Evolutionary conservation across 2,888 invertebrate species (phyloP), one percentile per base, ranked within the genome.

Genomic region (Silvanus unidentatus): DNA sequence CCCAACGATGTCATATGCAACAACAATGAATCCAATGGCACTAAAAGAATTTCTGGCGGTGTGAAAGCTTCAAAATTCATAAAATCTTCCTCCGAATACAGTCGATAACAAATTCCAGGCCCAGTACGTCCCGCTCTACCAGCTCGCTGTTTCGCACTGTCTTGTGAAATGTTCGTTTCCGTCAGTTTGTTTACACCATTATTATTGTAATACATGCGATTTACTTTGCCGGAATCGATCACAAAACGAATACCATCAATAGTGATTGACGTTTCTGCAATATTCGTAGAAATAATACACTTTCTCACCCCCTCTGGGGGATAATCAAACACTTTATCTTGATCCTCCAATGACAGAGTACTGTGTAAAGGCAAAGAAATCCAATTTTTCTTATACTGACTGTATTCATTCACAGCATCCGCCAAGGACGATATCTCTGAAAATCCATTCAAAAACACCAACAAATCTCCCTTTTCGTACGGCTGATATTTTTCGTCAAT

Each of bases 231-330:
- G 2, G 96, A 96, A 70, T 99, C 98, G 0, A 91, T 81, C 1
- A 99, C 98, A 73, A 99, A 99, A 40, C 53, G 50, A 35, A 39
- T 88, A 1, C 98, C 98, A 68, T 99, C 99, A 43, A 99, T 97
- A 0, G 99, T 99, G 2, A 99, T 87, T 0, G 97, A 97, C 0
- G 99, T 99, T 75, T 99, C 99, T 0, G 99, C 97, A 45, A 99
- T 98, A 65, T 99, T 99, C 1, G 99, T 99, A 0, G 96, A 92
- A 1, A 99, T 84, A 48, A 99, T 93, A 69, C 97, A 98, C 69
- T 99, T 99, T 42, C 99, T 78, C 2, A 93, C 82, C 2, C 95
- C 92, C 43, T 94, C 91, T 1, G 97, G 97, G 1, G 97, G 84
- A 63, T 93, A 90, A 66, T 97, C 94, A 67, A 99, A 99, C 5